phyloP scores from a whole-genome alignment of 2,888 invertebrate genomes.

The Teleogryllus oceanicus region DNA sequence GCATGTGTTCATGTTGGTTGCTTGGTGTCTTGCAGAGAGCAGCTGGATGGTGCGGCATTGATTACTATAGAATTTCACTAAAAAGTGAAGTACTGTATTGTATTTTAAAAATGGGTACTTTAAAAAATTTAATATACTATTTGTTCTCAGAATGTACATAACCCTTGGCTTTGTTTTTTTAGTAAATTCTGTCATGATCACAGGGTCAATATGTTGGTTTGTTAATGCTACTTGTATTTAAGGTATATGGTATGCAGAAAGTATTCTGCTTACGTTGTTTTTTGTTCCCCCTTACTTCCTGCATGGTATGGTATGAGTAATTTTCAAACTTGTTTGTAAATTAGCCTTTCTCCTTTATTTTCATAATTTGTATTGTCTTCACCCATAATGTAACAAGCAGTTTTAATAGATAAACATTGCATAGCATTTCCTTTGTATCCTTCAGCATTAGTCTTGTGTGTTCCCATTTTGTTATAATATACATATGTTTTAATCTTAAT shows the following conservation, averaged over 20 bases:
- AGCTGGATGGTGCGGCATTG: background rate
- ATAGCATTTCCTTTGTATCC: too few species aligned
- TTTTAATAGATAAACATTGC: too few species aligned
- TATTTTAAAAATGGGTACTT: background rate
- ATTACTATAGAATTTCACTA: background rate
- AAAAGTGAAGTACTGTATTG: background rate
- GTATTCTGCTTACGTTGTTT: background rate
- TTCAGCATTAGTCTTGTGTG: too few species aligned
- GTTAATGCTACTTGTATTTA: background rate
- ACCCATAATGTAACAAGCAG: too few species aligned
- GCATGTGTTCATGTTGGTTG: slow-evolving; percentile 25
- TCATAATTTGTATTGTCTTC: too few species aligned
- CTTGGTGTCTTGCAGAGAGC: slow-evolving; percentile 19
- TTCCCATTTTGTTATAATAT: too few species aligned
- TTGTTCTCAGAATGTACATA: slow-evolving; percentile 36
- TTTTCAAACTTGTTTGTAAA: background rate
- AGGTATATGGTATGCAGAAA: background rate
- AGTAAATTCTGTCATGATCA: background rate
- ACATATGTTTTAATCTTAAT: too few species aligned
- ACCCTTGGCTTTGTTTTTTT: slow-evolving; percentile 32
- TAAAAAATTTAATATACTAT: slow-evolving; percentile 35
- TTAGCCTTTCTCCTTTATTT: too few species aligned
- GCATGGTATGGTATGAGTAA: slow-evolving; percentile 3
- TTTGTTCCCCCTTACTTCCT: background rate
- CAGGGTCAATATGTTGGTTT: background rate